phyloP scores from a whole-genome alignment of 2,113 vertebrate species.

The human (Homo sapiens) region DNA sequence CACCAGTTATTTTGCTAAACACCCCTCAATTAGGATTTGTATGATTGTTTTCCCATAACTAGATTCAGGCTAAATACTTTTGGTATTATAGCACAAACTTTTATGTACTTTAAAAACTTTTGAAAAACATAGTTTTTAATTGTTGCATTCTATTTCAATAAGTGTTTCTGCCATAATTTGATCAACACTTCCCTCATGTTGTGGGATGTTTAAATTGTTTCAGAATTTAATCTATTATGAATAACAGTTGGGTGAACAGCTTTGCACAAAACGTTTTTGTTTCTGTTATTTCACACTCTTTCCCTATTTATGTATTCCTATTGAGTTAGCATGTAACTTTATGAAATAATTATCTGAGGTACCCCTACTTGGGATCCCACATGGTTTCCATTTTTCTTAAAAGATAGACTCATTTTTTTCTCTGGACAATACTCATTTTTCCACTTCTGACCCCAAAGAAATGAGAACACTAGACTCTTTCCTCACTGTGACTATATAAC shows the following conservation, averaged over 20 bases:
- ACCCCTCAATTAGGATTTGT: background rate
- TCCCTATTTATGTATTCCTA: background rate
- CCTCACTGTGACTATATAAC: background rate
- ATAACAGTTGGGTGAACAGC: background rate
- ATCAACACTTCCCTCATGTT: background rate
- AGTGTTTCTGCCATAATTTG: background rate
- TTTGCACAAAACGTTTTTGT: background rate
- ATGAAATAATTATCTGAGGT: background rate
- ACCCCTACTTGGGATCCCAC: background rate
- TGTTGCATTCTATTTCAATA: background rate
- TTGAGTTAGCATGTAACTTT: background rate
- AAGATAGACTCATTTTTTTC: background rate
- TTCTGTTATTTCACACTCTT: background rate
- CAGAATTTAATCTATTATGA: background rate
- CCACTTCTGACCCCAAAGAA: background rate
- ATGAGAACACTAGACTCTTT: background rate
- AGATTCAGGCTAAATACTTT: background rate
- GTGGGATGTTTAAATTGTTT: background rate
- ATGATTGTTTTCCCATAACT: background rate
- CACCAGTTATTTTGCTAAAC: conserved; percentile 4
- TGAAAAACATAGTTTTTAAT: background rate
- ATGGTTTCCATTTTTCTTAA: background rate
- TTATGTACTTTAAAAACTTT: background rate
- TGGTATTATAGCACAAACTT: background rate
- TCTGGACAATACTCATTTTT: background rate